A percentile compares a stretch with the other conserved stretches of the same genome.
These are phyloP conservation scores for Indicator maculatus DNA, from an alignment of 2,113 vertebrate species.

Conservation along the genomic window DNA sequence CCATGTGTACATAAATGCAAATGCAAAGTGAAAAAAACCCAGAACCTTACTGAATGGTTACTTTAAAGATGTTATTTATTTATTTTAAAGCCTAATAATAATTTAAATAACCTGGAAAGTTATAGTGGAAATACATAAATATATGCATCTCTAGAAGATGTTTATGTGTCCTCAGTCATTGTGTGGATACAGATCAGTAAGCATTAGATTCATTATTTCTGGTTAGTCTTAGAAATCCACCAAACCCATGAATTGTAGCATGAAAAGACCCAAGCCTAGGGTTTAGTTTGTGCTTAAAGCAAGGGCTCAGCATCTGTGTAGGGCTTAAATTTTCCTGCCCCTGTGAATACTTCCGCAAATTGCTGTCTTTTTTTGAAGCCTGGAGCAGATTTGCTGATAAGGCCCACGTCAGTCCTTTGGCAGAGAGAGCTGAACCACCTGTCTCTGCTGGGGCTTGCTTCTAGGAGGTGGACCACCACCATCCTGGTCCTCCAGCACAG, in stretches of 20 bases:
- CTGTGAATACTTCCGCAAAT: not conserved
- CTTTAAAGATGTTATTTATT: not conserved
- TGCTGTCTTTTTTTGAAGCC: not conserved
- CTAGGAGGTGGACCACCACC: not conserved
- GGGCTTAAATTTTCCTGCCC: not conserved
- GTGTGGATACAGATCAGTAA: not conserved
- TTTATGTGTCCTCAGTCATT: not conserved
- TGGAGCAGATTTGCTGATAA: not conserved
- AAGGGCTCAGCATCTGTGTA: not conserved
- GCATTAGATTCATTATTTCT: not conserved
- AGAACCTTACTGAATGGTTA: not conserved
- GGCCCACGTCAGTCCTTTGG: not conserved
- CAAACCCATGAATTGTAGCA: not conserved
- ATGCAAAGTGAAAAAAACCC: not conserved
- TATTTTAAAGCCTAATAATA: not conserved
- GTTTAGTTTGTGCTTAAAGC: not conserved
- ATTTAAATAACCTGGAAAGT: not conserved
- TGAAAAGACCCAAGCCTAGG: not conserved
- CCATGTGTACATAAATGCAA: not conserved
- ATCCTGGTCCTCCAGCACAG: accelerated
- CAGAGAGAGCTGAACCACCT: accelerated
- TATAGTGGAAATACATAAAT: not conserved
- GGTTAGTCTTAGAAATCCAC: not conserved
- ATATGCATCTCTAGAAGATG: not conserved
- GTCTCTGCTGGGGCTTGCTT: accelerated